These are phyloP conservation scores for Argya squamiceps DNA, from an alignment of 2,797 vertebrate genomes.

Conservation along the genomic window DNA sequence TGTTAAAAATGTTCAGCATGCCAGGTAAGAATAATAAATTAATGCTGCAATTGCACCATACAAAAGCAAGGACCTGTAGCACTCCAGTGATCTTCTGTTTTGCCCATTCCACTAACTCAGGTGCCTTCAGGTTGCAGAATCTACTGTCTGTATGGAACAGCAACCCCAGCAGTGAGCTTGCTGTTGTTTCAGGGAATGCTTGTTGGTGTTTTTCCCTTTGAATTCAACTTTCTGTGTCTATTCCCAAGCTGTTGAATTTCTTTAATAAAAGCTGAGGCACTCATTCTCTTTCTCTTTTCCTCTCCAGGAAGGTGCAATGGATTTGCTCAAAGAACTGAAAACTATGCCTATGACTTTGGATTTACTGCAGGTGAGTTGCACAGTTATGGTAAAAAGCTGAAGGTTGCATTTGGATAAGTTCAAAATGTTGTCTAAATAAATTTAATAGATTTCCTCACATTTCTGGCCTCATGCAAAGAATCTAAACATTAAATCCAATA, in stretches of 20 bases:
- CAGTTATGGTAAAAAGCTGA: background rate
- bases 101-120: background rate
- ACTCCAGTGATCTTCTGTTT: background rate
- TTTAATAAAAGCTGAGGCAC: background rate
- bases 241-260: background rate
- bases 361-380: constrained; percentile 87
- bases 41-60: background rate
- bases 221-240: background rate
- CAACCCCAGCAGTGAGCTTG: background rate
- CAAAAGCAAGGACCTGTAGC: background rate
- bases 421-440: background rate
- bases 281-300: background rate
- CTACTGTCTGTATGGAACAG: background rate
- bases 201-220: background rate
- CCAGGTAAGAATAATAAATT: background rate
- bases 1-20: background rate
- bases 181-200: background rate
- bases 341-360: constrained; percentile 91
- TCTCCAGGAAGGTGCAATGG: constrained; percentile 89
- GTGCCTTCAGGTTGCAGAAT: background rate
- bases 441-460: background rate
- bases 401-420: background rate
- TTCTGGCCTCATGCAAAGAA: background rate
- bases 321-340: constrained; percentile 91
- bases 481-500: background rate